Percentiles rank a stretch among this genome's conserved stretches.
phyloP scores from a whole-genome alignment of 2,888 invertebrate genomes.

The Drosophila emarginata region DNA sequence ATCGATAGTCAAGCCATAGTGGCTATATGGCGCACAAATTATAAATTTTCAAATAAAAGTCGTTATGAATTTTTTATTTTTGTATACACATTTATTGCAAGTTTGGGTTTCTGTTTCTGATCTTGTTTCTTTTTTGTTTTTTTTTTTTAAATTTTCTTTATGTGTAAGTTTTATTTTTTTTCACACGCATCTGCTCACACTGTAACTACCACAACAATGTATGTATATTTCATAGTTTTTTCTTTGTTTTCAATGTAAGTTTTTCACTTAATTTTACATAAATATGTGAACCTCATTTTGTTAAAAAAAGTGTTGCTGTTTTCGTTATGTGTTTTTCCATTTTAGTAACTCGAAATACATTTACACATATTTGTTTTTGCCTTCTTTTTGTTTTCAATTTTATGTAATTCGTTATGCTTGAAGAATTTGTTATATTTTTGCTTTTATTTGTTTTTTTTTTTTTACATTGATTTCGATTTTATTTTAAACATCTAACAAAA shows the following conservation, averaged over 20 bases:
- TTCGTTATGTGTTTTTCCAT: constrained; percentile 19
- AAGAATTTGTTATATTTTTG: constrained; percentile 26
- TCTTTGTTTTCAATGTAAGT: constrained; percentile 14
- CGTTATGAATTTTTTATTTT: constrained; percentile 49
- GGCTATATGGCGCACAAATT: background rate
- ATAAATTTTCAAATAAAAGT: background rate
- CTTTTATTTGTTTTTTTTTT: constrained; percentile 48
- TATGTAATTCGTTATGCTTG: constrained; percentile 21
- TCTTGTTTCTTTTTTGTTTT: constrained; percentile 46
- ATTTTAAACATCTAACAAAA: constrained; percentile 64
- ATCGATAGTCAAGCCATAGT: background rate
- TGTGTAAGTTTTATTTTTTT: constrained; percentile 52
- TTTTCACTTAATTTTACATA: constrained; percentile 40
- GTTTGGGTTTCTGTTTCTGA: constrained; percentile 45
- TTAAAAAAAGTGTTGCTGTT: constrained; percentile 20
- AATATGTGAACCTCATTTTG: constrained; percentile 38
- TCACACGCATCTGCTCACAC: constrained; percentile 28
- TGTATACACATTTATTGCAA: constrained; percentile 82
- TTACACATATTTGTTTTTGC: constrained; percentile 23
- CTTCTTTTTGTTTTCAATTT: constrained; percentile 16
- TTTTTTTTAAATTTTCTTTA: constrained; percentile 69
- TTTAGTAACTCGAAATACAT: constrained; percentile 43
- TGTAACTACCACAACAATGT: constrained; percentile 81
- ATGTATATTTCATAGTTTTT: constrained; percentile 48
- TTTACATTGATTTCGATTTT: constrained; percentile 35